Base-by-base conservation (phyloP, 2,113 vertebrate species). In the Hepsetus odoe region DNA sequence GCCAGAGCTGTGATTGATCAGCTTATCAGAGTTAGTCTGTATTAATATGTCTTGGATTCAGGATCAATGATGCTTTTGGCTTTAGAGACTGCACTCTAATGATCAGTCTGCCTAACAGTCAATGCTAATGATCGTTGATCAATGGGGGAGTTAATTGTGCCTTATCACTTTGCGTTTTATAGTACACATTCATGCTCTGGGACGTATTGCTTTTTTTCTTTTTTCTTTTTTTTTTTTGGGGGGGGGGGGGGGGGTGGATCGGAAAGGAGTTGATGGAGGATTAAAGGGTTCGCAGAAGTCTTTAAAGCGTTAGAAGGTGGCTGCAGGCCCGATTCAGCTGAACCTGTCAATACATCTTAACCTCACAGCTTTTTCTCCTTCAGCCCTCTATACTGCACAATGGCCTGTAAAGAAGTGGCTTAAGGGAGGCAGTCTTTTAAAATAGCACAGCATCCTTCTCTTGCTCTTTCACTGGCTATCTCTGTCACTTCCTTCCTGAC, bases 291-390 rank as follows among this genome's bases (percentile, higher is more conserved):
- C 74, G 75, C 65, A 64, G 67, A 56, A 49, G 53, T 38, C 51
- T 35, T 24, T 16, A 24, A 72, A 61, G 24, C 33, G 18, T 33
- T 20, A 26, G 28, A 16, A 68, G 42, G 30, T 35, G 38, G 56
- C 35, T 72, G 26, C 72, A 42, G 56, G n/a, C 65, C 42, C 65
- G 66, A 69, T 11, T 30, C 65, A 72, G 56, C 38, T 30, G 18
- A 16, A 65, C 16, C 76, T 72, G 83, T 80, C 82, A 55, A 81
- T 84, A 81, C 8, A 11, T 30, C 65, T 81, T 78, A 74, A 74
- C 70, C 70, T 59, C 56, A n/a, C 26, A 22, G 35, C 73, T 73
- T 51, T 64, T 53, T 46, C 26, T 24, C 56, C 56, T 16, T 40
- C 74, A 18, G 22, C 64, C 56, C 65, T 44, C 51, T 70, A 68